Percentiles rank a stretch among this genome's conserved stretches.
These are phyloP conservation scores for Idris sp. DNA, from an alignment of 1,140 invertebrate species.

Conservation along the genomic window DNA sequence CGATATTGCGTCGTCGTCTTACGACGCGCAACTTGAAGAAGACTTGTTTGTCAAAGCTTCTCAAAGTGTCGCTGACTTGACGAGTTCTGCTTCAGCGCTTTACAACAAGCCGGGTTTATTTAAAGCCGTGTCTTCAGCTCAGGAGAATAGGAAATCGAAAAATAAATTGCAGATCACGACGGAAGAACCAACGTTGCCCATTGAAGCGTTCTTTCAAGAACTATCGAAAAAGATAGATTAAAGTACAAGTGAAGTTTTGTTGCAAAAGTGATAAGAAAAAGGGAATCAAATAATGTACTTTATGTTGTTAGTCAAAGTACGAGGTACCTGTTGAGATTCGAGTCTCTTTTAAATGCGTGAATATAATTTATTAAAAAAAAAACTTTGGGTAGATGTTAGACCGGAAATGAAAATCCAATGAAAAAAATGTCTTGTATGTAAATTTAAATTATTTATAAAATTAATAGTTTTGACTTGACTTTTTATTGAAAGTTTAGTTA, in stretches of 20 bases:
- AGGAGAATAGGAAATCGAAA: slow-evolving; percentile 66
- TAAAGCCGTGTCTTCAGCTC: slow-evolving; percentile 71
- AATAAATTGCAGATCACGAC: slow-evolving; percentile 74
- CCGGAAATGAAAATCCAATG: slow-evolving; percentile 5
- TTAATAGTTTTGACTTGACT: slow-evolving; percentile 16
- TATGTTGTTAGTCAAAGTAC: slow-evolving; percentile 41
- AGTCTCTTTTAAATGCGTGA: slow-evolving; percentile 22
- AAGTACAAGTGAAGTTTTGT: slow-evolving; percentile 19
- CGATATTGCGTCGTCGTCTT: slow-evolving; percentile 36
- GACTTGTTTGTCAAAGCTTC: slow-evolving; percentile 74
- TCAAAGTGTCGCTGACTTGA: slow-evolving; percentile 78
- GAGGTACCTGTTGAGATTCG: slow-evolving; percentile 27
- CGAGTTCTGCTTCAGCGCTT: slow-evolving; percentile 77
- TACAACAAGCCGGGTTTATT: slow-evolving; percentile 76
- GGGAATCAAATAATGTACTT: slow-evolving; percentile 49
- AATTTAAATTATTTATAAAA: slow-evolving; percentile 45
- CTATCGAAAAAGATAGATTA: slow-evolving; percentile 67
- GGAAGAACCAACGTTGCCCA: slow-evolving; percentile 78
- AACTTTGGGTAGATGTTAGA: slow-evolving; percentile 15
- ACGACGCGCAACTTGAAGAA: slow-evolving; percentile 65
- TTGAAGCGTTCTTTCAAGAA: slow-evolving; percentile 79
- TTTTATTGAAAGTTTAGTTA: slow-evolving; percentile 15
- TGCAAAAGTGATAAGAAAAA: slow-evolving; percentile 42
- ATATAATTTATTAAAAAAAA: slow-evolving; percentile 36
- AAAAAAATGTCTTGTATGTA: slow-evolving; percentile 27